phyloP scores from a whole-genome alignment of 2,113 vertebrate genomes.

The Micromys minutus region DNA sequence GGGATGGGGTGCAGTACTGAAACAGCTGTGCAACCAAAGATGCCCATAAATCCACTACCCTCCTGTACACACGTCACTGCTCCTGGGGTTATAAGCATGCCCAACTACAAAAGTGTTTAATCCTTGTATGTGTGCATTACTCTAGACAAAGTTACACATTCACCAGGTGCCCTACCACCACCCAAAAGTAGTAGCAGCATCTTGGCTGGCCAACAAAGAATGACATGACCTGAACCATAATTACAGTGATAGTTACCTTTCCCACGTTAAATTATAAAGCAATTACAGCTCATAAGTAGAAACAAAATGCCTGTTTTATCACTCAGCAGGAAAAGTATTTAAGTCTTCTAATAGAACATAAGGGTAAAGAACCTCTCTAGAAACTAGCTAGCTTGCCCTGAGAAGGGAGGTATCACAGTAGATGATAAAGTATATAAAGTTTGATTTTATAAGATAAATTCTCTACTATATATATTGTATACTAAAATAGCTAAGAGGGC shows the following conservation, averaged over 20 bases:
- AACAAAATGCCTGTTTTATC: constrained; percentile 25
- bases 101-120: neutral
- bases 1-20: neutral
- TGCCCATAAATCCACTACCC: neutral
- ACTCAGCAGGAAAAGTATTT: neutral
- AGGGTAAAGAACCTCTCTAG: neutral
- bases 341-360: neutral
- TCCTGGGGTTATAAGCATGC: neutral
- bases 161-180: neutral
- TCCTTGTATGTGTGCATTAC: too few species aligned
- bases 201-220: neutral
- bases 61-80: neutral
- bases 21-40: neutral
- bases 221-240: neutral
- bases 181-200: neutral
- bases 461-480: neutral
- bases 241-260: neutral
- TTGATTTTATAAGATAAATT: neutral
- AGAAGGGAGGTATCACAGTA: neutral
- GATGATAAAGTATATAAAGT: neutral
- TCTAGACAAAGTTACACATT: neutral
- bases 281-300: neutral
- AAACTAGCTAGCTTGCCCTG: neutral
- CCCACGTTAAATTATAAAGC: neutral
- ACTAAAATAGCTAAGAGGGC: neutral